Evolutionary conservation across 2,797 vertebrate genomes (phyloP).

Genomic region (Poeciliopsis infans): DNA sequence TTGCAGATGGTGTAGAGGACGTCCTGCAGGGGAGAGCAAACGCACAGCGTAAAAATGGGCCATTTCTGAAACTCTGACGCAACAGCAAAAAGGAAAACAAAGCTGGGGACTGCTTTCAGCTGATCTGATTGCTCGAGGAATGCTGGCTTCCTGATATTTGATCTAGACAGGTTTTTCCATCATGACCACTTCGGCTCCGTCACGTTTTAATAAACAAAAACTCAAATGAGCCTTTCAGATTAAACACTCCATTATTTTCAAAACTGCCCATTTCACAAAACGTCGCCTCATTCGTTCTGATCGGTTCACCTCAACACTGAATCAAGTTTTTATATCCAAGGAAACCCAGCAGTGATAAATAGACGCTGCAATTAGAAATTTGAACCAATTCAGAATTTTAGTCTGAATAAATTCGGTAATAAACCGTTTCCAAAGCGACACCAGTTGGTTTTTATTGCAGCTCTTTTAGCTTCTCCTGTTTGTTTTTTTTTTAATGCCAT

Average conservation of each 20-base stretch:
- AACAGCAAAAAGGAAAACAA: background rate
- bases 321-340: background rate
- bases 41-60: background rate
- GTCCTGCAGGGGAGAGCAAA: constrained; percentile 76
- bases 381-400: no score
- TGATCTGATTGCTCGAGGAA: background rate
- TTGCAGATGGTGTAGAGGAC: constrained; percentile 98
- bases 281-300: background rate
- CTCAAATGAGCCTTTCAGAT: background rate
- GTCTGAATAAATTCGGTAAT: no score
- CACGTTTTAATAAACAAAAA: background rate
- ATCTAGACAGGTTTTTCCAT: background rate
- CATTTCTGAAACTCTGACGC: background rate
- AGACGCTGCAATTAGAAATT: no score
- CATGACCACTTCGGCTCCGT: no score
- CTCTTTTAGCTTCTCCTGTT: no score
- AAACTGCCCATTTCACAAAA: no score
- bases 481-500: background rate
- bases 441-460: background rate
- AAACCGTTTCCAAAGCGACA: no score
- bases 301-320: background rate
- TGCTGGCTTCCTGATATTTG: background rate
- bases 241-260: no score
- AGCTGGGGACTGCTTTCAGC: background rate
- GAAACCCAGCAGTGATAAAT: background rate